A percentile compares a stretch with the other conserved stretches of the same genome.
Conservation (phyloP, 2,797 vertebrate genomes). For the Psittacula echo region DNA sequence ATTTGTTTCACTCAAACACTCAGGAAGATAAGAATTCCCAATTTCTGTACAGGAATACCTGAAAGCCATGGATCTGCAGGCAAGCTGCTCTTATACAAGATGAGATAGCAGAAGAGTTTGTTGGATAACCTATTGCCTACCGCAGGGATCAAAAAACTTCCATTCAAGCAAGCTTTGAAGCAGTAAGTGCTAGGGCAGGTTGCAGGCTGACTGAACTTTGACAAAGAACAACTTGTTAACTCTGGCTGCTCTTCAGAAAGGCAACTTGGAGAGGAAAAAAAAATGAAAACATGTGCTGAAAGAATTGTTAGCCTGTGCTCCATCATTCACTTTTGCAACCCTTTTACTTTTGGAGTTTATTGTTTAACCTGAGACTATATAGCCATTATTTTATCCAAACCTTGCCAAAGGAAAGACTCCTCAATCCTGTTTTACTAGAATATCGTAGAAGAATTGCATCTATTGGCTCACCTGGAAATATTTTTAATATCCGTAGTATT, state of each 20-base stretch:
- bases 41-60: not conserved
- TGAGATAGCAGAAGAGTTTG: not conserved
- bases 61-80: not conserved
- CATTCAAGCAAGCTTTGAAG: not conserved
- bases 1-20: not conserved
- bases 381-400: not conserved
- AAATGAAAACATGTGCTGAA: not conserved
- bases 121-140: not conserved
- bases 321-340: not conserved
- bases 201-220: not conserved
- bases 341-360: not conserved
- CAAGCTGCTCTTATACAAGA: not conserved
- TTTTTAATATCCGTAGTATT: slow-evolving; percentile 2
- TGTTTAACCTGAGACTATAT: not conserved
- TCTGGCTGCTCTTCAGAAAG: slow-evolving; percentile 8
- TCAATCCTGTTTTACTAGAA: not conserved
- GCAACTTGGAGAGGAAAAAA: not conserved
- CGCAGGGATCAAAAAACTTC: not conserved
- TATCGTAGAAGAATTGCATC: not conserved
- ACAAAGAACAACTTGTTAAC: not conserved
- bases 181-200: not conserved
- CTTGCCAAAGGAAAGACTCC: not conserved
- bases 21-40: not conserved
- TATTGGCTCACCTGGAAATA: not conserved
- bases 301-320: not conserved